Evolutionary conservation across 1,140 invertebrate species (phyloP).

Genomic region (Hyles vespertilio): DNA sequence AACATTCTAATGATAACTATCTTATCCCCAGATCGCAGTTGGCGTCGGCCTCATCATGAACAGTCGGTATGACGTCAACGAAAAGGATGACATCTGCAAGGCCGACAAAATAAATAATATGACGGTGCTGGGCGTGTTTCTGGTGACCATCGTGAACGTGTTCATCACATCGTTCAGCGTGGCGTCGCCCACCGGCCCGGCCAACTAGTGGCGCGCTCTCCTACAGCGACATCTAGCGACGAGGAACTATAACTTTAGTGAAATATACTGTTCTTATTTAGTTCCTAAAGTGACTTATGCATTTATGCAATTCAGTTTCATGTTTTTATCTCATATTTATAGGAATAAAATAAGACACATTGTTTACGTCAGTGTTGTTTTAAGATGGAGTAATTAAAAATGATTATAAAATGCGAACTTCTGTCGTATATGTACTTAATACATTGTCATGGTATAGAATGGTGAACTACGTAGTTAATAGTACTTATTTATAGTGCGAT

Average conservation of each 20-base stretch:
- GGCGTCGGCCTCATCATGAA: constrained; percentile 90
- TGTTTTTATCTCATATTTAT: too few relatives aligned
- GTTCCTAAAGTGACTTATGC: too few relatives aligned
- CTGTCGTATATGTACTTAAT: too few relatives aligned
- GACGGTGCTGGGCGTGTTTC: constrained; percentile 88
- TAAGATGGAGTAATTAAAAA: too few relatives aligned
- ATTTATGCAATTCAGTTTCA: too few relatives aligned
- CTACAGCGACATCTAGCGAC: background rate
- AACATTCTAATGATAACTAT: background rate
- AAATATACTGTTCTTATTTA: too few relatives aligned
- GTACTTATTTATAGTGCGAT: too few relatives aligned
- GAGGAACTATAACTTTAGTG: background rate
- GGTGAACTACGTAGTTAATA: too few relatives aligned
- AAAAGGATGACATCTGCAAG: constrained; percentile 82
- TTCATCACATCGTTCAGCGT: constrained; percentile 91
- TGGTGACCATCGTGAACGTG: constrained; percentile 90
- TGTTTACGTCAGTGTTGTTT: too few relatives aligned
- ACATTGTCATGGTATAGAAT: too few relatives aligned
- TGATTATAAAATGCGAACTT: too few relatives aligned
- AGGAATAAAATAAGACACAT: too few relatives aligned
- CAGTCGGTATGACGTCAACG: constrained; percentile 86
- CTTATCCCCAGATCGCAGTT: constrained; percentile 80
- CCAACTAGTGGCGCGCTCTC: background rate
- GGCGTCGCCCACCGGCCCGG: constrained; percentile 17
- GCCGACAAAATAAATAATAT: constrained; percentile 89